phyloP scores from a whole-genome alignment of 2,888 invertebrate species.

The Altica lythri region DNA sequence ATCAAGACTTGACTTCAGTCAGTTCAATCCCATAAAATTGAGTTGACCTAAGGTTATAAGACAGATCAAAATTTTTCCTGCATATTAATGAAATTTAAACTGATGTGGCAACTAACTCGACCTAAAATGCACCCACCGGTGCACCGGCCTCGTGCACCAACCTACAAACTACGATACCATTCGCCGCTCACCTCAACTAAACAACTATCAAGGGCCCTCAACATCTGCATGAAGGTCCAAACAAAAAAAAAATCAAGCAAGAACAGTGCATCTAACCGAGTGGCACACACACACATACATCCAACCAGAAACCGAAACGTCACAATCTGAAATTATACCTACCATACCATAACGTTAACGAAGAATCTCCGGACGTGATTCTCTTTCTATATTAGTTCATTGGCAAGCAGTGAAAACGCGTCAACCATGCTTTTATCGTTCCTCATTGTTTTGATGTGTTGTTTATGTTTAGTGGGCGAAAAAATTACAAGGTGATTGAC shows the following conservation, averaged over 20 bases:
- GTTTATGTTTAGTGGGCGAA: neutral
- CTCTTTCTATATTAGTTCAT: neutral
- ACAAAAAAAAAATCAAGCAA: conserved; percentile 12
- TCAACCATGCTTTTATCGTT: neutral
- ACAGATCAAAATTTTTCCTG: no score
- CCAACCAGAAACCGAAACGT: neutral
- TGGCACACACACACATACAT: conserved; percentile 1
- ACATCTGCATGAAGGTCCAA: conserved; percentile 21
- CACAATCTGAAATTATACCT: neutral
- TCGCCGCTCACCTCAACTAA: conserved; percentile 10
- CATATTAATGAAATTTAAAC: neutral
- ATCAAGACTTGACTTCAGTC: no score
- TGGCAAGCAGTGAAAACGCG: neutral
- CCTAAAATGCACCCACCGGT: conserved; percentile 19
- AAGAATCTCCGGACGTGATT: neutral
- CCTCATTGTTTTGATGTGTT: neutral
- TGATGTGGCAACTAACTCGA: conserved; percentile 4
- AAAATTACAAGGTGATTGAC: neutral
- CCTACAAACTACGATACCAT: conserved; percentile 20
- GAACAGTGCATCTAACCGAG: neutral
- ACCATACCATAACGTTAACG: no score
- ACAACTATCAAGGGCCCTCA: conserved; percentile 25
- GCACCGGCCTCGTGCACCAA: conserved; percentile 18
- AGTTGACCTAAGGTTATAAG: no score
- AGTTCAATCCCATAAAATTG: no score